Base-by-base conservation (phyloP, 2,797 vertebrate genomes). In the Muraenolepis orangiensis region DNA sequence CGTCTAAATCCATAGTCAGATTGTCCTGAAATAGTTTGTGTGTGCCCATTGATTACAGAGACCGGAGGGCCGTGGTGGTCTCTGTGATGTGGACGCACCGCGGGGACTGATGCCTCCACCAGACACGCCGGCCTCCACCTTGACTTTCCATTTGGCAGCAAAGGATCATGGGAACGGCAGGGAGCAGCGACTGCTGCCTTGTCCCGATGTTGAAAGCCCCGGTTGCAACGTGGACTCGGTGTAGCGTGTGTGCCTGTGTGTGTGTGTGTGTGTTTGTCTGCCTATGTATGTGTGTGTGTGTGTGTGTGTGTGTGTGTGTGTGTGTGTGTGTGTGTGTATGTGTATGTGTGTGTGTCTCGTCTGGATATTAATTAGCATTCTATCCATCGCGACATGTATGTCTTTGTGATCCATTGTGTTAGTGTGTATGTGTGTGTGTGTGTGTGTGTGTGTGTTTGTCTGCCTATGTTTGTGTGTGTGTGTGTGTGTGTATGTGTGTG, bases 21-120 rank as follows among this genome's bases (percentile, higher is more conserved):
- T 92, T 87, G 92, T 83, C 88, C 93, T 72, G 83, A 93, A 94
- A 95, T 95, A 95, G 92, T 76, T 82, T 84, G 42, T 64, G 42
- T 64, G 73, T 61, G 87, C 80, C 73, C 40, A 16, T 85, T 93
- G 93, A 95, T 95, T 94, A 94, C 90, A 94, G 92, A 91, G 88
- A 77, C 83, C 86, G 70, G 72, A 84, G 23, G 26, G 61, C 3
- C 42, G 32, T 1, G 26, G 8, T 2, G 11, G 31, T 46, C 32
- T 28, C 42, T 70, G 61, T 66, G 61, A 66, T 77, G 94, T 93
- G 94, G 93, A 90, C 79, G 72, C 82, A 78, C 85, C 82, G 86
- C 85, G 84, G 84, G 85, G 85, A 88, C 89, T 91, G 91, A 95
- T 86, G 81, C 69, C 80, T 90, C 83, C 83, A 92, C 88, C 94